These are phyloP conservation scores for Dipus sagitta DNA, from an alignment of 2,797 vertebrate genomes.

Conservation along the genomic window DNA sequence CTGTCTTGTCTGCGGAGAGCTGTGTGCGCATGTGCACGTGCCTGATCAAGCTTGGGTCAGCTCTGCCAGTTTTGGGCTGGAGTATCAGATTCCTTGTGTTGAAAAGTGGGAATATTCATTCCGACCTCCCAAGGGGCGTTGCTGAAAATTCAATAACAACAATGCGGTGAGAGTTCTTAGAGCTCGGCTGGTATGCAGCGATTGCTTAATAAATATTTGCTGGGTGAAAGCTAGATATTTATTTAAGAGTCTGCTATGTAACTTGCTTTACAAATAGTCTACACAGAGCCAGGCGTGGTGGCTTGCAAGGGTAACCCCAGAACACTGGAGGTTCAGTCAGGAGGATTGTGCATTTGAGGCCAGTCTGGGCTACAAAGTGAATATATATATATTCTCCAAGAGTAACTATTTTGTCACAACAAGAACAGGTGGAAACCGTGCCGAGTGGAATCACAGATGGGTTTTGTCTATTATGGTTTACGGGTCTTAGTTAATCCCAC, in stretches of 20 bases:
- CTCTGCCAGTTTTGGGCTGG: neutral
- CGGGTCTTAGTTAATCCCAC: neutral
- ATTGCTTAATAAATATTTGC: neutral
- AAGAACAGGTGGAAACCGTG: neutral
- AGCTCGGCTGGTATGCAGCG: neutral
- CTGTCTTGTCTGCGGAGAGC: rapidly evolving
- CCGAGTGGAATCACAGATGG: neutral
- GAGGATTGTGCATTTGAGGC: neutral
- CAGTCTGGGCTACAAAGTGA: neutral
- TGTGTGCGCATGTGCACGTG: rapidly evolving
- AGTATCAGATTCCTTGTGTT: neutral
- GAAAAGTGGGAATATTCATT: neutral
- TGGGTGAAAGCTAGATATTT: neutral
- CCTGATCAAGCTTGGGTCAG: neutral
- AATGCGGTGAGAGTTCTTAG: neutral
- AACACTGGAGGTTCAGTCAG: neutral
- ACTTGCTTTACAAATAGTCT: neutral
- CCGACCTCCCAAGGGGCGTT: rapidly evolving
- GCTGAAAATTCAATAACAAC: neutral
- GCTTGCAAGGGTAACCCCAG: no score
- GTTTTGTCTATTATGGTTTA: neutral
- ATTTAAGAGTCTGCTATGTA: no score
- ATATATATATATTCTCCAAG: no score
- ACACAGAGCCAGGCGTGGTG: neutral
- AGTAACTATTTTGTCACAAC: neutral